Evolutionary conservation across 1,140 invertebrate species (phyloP).

Genomic region (Pristionchus pacificus): DNA sequence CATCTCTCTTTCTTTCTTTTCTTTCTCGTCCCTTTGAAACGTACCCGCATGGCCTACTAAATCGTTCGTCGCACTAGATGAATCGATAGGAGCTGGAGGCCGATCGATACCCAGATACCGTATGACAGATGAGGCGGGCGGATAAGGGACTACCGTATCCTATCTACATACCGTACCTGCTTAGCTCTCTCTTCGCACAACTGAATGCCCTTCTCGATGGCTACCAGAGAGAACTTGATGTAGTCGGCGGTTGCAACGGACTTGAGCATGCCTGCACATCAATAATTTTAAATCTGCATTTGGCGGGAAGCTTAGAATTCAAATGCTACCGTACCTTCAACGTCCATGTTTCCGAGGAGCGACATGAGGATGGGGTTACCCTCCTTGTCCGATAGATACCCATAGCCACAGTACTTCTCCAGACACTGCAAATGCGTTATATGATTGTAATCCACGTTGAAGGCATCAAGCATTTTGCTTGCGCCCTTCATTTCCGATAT

Average conservation of each 20-base stretch:
- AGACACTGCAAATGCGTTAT: constrained; percentile 44
- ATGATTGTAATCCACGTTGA: constrained; percentile 5
- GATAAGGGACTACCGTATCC: no score
- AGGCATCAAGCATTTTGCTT: constrained; percentile 16
- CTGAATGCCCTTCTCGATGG: constrained; percentile 55
- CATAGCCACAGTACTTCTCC: constrained; percentile 58
- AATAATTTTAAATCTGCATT: neutral
- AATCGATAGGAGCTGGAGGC: no score
- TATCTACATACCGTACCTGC: constrained; percentile 6
- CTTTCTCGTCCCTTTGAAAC: no score
- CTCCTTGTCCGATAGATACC: constrained; percentile 52
- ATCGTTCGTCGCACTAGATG: no score
- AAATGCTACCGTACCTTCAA: constrained; percentile 41
- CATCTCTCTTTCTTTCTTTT: no score
- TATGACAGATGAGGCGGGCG: no score
- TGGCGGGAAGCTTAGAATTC: neutral
- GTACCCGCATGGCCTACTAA: no score
- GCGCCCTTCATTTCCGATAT: constrained; percentile 3
- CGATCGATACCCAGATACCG: no score
- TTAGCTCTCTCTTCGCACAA: constrained; percentile 47
- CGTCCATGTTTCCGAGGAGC: constrained; percentile 56
- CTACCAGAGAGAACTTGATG: constrained; percentile 56
- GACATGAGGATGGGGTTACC: constrained; percentile 57
- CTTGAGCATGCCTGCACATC: constrained; percentile 46
- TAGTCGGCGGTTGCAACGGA: constrained; percentile 54